Evolutionary conservation across 1,140 invertebrate species (phyloP).

Genomic region (Gerris buenoi): DNA sequence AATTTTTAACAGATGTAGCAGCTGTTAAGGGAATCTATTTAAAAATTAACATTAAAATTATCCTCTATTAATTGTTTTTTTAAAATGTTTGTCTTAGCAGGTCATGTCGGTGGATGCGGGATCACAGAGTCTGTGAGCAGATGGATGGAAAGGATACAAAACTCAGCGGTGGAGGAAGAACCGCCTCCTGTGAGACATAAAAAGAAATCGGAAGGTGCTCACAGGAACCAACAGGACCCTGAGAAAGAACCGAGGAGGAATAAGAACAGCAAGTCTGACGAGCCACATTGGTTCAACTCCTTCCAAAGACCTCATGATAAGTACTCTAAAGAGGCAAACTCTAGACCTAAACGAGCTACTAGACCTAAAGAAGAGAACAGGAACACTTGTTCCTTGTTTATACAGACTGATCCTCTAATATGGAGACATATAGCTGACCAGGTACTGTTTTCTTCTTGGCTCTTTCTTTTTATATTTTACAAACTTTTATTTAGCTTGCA

Average conservation of each 20-base stretch:
- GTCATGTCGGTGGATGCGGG: constrained; percentile 69
- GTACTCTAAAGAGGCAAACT: constrained; percentile 48
- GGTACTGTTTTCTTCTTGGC: constrained; percentile 29
- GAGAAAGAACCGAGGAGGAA: constrained; percentile 7
- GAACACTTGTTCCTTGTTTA: constrained; percentile 85
- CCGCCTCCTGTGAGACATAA: constrained; percentile 2
- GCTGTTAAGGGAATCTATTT: too few relatives aligned
- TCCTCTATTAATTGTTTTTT: neutral
- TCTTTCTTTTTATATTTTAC: too few relatives aligned
- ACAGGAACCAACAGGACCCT: neutral
- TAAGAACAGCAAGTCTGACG: constrained; percentile 7
- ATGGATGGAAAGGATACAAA: constrained; percentile 86
- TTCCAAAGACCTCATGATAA: constrained; percentile 37
- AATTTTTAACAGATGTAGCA: too few relatives aligned
- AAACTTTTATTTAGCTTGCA: too few relatives aligned
- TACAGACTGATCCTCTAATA: constrained; percentile 93
- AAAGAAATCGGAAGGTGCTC: constrained; percentile 13
- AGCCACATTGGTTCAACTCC: neutral
- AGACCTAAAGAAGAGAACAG: constrained; percentile 50
- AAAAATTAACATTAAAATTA: too few relatives aligned
- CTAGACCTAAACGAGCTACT: constrained; percentile 33
- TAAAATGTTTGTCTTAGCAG: constrained; percentile 30
- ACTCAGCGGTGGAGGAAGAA: constrained; percentile 50
- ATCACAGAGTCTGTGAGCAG: constrained; percentile 68
- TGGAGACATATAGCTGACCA: constrained; percentile 74